phyloP scores from a whole-genome alignment of 2,797 vertebrate genomes.

The Sebastiscus albofasciatus region DNA sequence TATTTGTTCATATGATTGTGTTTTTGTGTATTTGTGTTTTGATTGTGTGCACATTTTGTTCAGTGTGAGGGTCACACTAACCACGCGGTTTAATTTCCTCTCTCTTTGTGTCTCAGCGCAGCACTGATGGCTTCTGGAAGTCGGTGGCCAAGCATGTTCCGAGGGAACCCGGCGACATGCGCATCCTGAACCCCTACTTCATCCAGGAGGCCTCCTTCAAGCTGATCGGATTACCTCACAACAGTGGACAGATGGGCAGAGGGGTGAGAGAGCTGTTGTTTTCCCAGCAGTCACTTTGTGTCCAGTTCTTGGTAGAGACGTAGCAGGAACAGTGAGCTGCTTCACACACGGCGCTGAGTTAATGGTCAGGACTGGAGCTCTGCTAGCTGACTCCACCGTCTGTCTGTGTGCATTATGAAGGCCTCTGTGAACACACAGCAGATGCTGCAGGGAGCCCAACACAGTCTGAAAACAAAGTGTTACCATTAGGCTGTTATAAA shows the following conservation, averaged over 20 bases:
- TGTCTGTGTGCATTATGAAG: conserved; percentile 42
- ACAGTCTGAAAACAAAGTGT: conserved; percentile 17
- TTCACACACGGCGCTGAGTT: conserved; percentile 1
- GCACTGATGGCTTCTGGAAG: conserved; percentile 88
- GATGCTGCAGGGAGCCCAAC: conserved; percentile 13
- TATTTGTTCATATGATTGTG: neutral
- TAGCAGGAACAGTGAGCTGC: neutral
- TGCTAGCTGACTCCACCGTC: conserved; percentile 1
- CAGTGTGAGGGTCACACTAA: neutral
- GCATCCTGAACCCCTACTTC: conserved; percentile 92
- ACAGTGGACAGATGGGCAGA: conserved; percentile 90
- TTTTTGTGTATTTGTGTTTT: neutral
- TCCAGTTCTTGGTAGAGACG: neutral
- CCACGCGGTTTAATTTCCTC: neutral
- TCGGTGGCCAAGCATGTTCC: conserved; percentile 89
- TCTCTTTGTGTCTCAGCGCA: conserved; percentile 36
- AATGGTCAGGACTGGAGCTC: conserved; percentile 14
- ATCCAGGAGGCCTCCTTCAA: conserved; percentile 92
- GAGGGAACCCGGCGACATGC: conserved; percentile 87
- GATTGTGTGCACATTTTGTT: neutral
- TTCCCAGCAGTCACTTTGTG: neutral
- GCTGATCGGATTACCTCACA: conserved; percentile 90
- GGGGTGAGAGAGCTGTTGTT: conserved; percentile 81
- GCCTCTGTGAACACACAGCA: conserved; percentile 34
- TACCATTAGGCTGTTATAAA: conserved; percentile 19